Evolutionary conservation across 2,113 vertebrate species (phyloP).

Genomic region (mouse (Mus musculus)): GRCm39 chr2:79432501-79433000

Average conservation of each 20-base stretch:
- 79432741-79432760: neutral
- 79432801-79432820: neutral
- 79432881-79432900: constrained; percentile 66
- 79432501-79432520: constrained; percentile 23
- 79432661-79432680: neutral
- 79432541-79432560: constrained; percentile 52
- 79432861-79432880: constrained; percentile 56
- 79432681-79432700: neutral
- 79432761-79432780: constrained; percentile 28
- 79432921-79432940: constrained; percentile 62
- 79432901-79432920: constrained; percentile 65
- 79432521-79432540: neutral
- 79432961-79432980: constrained; percentile 36
- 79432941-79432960: constrained; percentile 51
- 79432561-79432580: constrained; percentile 61
- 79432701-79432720: neutral
- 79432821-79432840: constrained; percentile 45
- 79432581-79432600: constrained; percentile 68
- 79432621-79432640: constrained; percentile 54
- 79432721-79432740: neutral
- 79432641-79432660: neutral
- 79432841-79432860: constrained; percentile 73
- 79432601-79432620: constrained; percentile 40
- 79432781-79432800: constrained; percentile 32
- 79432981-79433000: constrained; percentile 13